A percentile compares a stretch with the other conserved stretches of the same genome.
Evolutionary conservation across 2,888 invertebrate species (phyloP).

Genomic region (Chrysodeixis includens): DNA sequence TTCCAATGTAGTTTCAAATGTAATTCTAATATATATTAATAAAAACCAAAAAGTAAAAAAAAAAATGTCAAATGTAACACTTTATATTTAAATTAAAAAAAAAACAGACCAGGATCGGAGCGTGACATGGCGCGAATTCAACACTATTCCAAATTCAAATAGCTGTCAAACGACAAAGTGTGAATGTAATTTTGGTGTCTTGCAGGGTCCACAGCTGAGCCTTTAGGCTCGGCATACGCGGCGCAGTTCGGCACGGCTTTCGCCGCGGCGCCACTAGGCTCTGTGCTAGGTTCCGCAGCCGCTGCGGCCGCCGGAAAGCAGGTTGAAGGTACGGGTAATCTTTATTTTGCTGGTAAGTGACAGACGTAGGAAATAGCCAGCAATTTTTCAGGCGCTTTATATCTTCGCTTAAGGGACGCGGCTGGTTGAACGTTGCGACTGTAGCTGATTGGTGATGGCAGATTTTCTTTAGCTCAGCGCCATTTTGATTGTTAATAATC

Average conservation of each 20-base stretch:
- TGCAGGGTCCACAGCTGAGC: conserved; percentile 90
- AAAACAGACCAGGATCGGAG: too few relatives aligned
- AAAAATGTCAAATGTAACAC: too few relatives aligned
- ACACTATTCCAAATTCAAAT: neutral
- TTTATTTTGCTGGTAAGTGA: conserved; percentile 50
- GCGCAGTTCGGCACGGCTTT: conserved; percentile 91
- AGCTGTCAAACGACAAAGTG: neutral
- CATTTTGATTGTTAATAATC: neutral
- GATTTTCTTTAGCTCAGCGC: neutral
- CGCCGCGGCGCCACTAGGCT: conserved; percentile 90
- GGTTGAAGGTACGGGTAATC: conserved; percentile 92
- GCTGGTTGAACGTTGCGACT: neutral
- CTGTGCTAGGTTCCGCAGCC: conserved; percentile 92
- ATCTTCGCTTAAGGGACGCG: neutral
- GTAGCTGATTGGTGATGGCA: neutral
- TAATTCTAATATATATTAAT: neutral
- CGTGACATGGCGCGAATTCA: neutral
- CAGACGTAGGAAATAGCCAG: conserved; percentile 42
- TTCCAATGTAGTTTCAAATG: neutral
- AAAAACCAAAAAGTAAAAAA: too few relatives aligned
- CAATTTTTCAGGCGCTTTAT: conserved; percentile 36
- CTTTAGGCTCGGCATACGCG: conserved; percentile 90
- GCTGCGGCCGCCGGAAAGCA: conserved; percentile 96
- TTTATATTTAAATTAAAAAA: too few relatives aligned
- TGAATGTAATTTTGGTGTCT: conserved; percentile 21